Evolutionary conservation across 1,140 invertebrate genomes (phyloP).

Genomic region (Papilio dardanus): DNA sequence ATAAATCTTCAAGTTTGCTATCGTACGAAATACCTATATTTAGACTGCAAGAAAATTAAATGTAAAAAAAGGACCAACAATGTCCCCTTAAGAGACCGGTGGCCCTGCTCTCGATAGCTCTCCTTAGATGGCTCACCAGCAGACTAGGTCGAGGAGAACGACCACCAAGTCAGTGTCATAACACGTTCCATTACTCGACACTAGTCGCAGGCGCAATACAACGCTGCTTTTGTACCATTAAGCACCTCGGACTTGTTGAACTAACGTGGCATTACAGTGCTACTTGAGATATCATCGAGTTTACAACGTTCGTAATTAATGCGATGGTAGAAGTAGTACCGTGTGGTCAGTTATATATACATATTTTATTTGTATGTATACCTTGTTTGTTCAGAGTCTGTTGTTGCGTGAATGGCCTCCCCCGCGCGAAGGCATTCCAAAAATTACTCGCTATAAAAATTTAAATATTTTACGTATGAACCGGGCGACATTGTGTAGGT

Average conservation of each 20-base stretch:
- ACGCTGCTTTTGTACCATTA: slow-evolving; percentile 47
- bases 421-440: slow-evolving; percentile 60
- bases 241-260: background rate
- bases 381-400: slow-evolving; percentile 55
- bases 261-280: slow-evolving; percentile 4
- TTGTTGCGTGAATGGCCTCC: slow-evolving; percentile 70
- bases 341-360: slow-evolving; percentile 67
- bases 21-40: slow-evolving; percentile 25
- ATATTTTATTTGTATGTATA: slow-evolving; percentile 59
- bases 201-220: slow-evolving; percentile 48
- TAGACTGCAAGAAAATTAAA: slow-evolving; percentile 42
- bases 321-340: slow-evolving; percentile 51
- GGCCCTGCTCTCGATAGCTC: slow-evolving; percentile 80
- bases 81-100: slow-evolving; percentile 75
- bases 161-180: slow-evolving; percentile 79
- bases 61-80: slow-evolving; percentile 64
- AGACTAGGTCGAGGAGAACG: slow-evolving; percentile 81
- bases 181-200: slow-evolving; percentile 52
- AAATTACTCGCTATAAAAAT: slow-evolving; percentile 51
- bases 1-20: background rate
- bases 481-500: slow-evolving; percentile 4
- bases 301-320: slow-evolving; percentile 30
- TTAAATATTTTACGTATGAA: slow-evolving; percentile 43
- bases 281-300: slow-evolving; percentile 25
- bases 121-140: slow-evolving; percentile 79